A percentile compares a stretch with the other conserved stretches of the same genome.
phyloP scores from a whole-genome alignment of 2,888 invertebrate genomes.

The Arrhopalites spinosus region DNA sequence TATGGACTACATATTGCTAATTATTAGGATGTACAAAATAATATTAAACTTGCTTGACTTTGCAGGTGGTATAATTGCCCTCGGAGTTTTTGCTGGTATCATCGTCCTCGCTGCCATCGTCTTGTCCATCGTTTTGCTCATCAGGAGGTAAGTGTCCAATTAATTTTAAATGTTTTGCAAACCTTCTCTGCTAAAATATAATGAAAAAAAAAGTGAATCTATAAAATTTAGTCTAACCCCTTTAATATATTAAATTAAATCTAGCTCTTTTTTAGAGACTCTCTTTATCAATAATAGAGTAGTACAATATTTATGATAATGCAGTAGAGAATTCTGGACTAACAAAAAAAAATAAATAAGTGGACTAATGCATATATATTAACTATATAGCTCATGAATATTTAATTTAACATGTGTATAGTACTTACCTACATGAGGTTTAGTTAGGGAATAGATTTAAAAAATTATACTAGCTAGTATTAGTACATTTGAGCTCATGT shows the following conservation, averaged over 20 bases:
- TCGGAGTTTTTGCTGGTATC: slow-evolving; percentile 88
- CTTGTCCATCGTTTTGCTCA: slow-evolving; percentile 84
- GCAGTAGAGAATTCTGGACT: not conserved
- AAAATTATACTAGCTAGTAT: too few species aligned
- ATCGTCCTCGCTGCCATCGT: slow-evolving; percentile 87
- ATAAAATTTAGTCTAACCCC: not conserved
- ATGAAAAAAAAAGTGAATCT: too few species aligned
- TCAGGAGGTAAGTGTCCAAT: slow-evolving; percentile 73
- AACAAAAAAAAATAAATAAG: not conserved
- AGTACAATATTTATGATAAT: too few species aligned
- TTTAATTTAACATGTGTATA: too few species aligned
- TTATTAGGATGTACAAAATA: not conserved
- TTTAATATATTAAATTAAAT: too few species aligned
- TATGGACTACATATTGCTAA: not conserved
- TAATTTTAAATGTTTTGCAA: too few species aligned
- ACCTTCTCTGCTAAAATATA: not conserved
- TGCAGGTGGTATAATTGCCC: slow-evolving; percentile 78
- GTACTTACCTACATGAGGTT: too few species aligned
- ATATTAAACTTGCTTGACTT: slow-evolving; percentile 8
- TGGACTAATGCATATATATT: too few species aligned
- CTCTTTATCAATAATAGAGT: too few species aligned
- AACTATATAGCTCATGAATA: too few species aligned
- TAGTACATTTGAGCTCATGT: not conserved
- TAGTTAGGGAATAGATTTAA: too few species aligned
- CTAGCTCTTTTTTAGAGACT: not conserved